These are phyloP conservation scores for Ctenopoma kingsleyae DNA, from an alignment of 2,797 vertebrate species.

Conservation along the genomic window DNA sequence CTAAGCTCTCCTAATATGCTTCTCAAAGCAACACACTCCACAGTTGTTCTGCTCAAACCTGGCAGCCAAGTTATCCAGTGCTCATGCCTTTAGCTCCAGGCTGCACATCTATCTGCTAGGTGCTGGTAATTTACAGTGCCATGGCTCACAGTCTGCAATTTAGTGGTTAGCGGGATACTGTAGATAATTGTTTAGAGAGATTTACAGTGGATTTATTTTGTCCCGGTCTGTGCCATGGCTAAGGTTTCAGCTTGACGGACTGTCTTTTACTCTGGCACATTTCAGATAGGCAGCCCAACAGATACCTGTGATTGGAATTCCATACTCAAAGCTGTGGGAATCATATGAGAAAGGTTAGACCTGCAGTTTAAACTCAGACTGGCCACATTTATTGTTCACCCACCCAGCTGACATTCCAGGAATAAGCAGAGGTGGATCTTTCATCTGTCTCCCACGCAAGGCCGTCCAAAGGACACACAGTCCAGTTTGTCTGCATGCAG, in stretches of 20 bases:
- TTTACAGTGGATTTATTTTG: constrained; percentile 36
- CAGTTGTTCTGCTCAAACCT: constrained; percentile 18
- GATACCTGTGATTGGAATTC: constrained; percentile 67
- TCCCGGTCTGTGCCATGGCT: constrained; percentile 16
- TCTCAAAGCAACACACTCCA: constrained; percentile 24
- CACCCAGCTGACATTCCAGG: constrained; percentile 74
- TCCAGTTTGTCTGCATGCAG: constrained; percentile 20
- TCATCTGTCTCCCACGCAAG: constrained; percentile 67
- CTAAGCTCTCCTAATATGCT: constrained; percentile 29
- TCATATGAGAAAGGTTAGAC: constrained; percentile 52
- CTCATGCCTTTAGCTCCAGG: constrained; percentile 37
- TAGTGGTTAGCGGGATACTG: constrained; percentile 51
- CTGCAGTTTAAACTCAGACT: constrained; percentile 53
- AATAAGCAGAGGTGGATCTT: constrained; percentile 72
- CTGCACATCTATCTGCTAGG: constrained; percentile 45
- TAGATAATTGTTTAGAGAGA: constrained; percentile 42
- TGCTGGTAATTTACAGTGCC: constrained; percentile 44
- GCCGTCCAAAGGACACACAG: constrained; percentile 60
- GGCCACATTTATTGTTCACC: constrained; percentile 74
- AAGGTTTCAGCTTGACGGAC: constrained; percentile 40
- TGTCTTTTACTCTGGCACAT: constrained; percentile 27
- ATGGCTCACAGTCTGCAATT: constrained; percentile 44
- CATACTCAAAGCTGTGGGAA: constrained; percentile 48
- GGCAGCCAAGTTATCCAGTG: constrained; percentile 23
- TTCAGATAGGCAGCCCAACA: constrained; percentile 17